Evolutionary conservation across 2,113 vertebrate genomes (phyloP), one percentile per base, ranked within the genome.

Genomic region (Rhea americana): DNA sequence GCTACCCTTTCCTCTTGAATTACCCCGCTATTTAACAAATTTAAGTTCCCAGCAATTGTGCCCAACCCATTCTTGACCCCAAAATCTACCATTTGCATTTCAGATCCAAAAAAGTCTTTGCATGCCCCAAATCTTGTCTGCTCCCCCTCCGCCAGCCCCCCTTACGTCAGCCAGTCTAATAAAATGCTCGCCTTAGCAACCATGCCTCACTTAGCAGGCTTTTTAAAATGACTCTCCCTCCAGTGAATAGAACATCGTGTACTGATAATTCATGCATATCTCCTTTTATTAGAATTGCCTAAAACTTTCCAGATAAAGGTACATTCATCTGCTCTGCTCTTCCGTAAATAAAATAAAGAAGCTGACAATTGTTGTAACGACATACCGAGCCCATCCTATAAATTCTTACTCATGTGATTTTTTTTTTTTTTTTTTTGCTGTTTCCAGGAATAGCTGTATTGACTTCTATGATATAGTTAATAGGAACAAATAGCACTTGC

Each of bases 301-400:
- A 96, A 97, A 95, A 93, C 94, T 97, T 97, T 73, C 96, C 95
- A 97, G 96, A 97, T 96, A 91, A 95, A 95, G 94, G 94, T 93
- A 93, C 92, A 88, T 97, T 97, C 93, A 95, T 94, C 97, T 93
- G 84, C 91, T 95, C 70, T 8, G 2, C 58, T 93, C 82, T 94
- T 83, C 95, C 90, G 91, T 90, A 96, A 97, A 95, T 92, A 94
- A 96, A 79, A 85, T 68, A 82, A 74, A 82, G 81, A 91, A 94
- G 88, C 90, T 95, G 94, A 94, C 89, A 96, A 94, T 91, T 94
- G 95, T 96, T 96, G 92, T 90, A 97, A 91, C 94, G 97, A 96
- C 96, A 97, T 88, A 22, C 35, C 11, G 58, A 96, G 80, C 88
- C 91, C 88, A 87, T 76, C 92, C 94, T 93, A 73, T 62, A 90